phyloP scores from a whole-genome alignment of 2,888 invertebrate genomes.

The Apamea crenata region DNA sequence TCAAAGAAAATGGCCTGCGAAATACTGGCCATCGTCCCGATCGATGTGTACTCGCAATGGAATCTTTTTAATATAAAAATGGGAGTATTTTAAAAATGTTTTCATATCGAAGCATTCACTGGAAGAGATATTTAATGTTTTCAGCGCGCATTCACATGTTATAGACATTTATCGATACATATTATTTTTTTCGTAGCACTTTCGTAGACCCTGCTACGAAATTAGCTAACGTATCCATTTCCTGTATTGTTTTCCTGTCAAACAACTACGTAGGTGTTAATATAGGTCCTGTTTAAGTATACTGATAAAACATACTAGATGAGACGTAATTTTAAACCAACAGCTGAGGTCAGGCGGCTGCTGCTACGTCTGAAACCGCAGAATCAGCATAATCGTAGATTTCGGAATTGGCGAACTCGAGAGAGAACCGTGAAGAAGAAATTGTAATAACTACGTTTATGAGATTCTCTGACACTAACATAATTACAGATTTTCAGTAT shows the following conservation, averaged over 20 bases:
- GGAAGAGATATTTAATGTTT: conserved; percentile 41
- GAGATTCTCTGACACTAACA: conserved; percentile 8
- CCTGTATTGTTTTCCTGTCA: background rate
- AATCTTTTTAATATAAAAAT: conserved; percentile 57
- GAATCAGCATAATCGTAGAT: background rate
- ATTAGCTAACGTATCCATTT: background rate
- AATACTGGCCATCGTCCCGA: conserved; percentile 64
- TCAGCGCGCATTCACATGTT: conserved; percentile 22
- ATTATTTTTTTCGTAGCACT: conserved; percentile 24
- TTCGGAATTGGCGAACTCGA: background rate
- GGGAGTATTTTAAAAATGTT: conserved; percentile 44
- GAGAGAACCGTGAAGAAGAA: background rate
- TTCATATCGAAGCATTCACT: conserved; percentile 32
- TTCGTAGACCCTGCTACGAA: conserved; percentile 35
- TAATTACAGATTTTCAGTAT: conserved; percentile 35
- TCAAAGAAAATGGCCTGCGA: conserved; percentile 70
- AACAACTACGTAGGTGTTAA: background rate
- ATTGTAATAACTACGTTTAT: conserved; percentile 7
- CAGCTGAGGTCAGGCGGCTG: background rate
- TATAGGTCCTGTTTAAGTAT: background rate
- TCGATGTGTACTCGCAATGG: conserved; percentile 61
- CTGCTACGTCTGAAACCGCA: background rate
- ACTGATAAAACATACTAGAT: background rate
- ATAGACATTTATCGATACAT: conserved; percentile 7
- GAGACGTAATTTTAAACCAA: background rate